Evolutionary conservation across 2,797 vertebrate genomes (phyloP).

Genomic region (Phrynocephalus guinanensis): DNA sequence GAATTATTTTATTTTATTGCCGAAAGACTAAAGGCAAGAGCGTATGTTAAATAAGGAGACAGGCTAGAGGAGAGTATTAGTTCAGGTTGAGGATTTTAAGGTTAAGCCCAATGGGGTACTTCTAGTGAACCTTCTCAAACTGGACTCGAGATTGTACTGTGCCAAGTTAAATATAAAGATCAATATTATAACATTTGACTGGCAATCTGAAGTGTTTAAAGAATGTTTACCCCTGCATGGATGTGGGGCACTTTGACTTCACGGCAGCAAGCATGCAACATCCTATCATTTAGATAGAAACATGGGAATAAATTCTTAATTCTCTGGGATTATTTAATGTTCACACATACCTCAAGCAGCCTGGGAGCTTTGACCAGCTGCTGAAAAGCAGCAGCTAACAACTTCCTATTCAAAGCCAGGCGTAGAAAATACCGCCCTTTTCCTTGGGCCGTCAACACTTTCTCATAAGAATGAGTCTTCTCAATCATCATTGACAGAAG

Average conservation of each 20-base stretch:
- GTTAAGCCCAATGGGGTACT: neutral
- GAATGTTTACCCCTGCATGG: neutral
- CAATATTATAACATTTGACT: neutral
- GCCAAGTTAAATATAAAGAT: neutral
- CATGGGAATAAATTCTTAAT: neutral
- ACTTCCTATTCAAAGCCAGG: conserved; percentile 80
- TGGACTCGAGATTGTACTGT: neutral
- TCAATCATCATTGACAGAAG: conserved; percentile 78
- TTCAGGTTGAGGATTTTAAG: neutral
- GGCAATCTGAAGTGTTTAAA: neutral
- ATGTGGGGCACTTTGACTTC: neutral
- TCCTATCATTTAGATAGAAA: neutral
- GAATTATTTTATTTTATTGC: neutral
- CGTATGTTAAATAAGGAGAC: neutral
- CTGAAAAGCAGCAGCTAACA: conserved; percentile 76
- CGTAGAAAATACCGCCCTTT: conserved; percentile 84
- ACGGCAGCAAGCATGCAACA: neutral
- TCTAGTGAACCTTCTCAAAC: neutral
- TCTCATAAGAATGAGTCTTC: conserved; percentile 75
- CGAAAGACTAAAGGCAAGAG: conserved; percentile 2
- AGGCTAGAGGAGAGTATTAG: neutral
- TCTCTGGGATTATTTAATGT: neutral
- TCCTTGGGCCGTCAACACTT: conserved; percentile 81
- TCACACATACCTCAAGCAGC: conserved; percentile 79
- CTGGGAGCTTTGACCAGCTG: conserved; percentile 78